These are phyloP conservation scores for Bubo scandiacus DNA, from an alignment of 2,113 vertebrate species.

Conservation along the genomic window DNA sequence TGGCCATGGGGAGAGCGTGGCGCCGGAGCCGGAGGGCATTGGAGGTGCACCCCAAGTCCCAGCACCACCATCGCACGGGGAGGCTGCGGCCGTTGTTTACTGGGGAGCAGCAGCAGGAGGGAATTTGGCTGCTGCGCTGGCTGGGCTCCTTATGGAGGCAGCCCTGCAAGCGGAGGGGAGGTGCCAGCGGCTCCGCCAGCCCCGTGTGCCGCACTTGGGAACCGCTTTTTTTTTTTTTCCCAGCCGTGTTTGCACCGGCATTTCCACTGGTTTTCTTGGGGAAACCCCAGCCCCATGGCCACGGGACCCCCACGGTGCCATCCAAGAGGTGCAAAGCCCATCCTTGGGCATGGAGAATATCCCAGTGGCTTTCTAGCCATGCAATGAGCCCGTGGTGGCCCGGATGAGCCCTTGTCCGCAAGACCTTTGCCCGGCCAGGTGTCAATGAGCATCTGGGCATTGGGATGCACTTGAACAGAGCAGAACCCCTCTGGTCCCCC, in stretches of 20 bases:
- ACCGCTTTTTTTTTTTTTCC: neutral
- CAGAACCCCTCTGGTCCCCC: neutral
- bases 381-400: rapidly evolving
- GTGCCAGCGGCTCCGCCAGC: slow-evolving; percentile 42
- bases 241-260: slow-evolving; percentile 9
- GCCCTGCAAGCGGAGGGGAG: slow-evolving; percentile 54
- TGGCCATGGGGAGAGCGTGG: neutral
- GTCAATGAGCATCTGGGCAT: neutral
- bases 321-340: neutral
- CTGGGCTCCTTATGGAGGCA: slow-evolving; percentile 1
- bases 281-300: neutral
- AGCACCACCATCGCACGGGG: neutral
- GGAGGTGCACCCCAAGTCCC: neutral
- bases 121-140: slow-evolving; percentile 34
- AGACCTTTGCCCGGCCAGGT: neutral
- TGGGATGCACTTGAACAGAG: rapidly evolving
- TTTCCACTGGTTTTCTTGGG: neutral
- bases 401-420: rapidly evolving
- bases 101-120: neutral
- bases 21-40: rapidly evolving
- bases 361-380: neutral
- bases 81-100: neutral
- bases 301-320: neutral
- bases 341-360: neutral
- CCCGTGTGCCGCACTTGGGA: slow-evolving; percentile 43